Conservation (phyloP, 2,888 invertebrate genomes). For the Protonemura montana region DNA sequence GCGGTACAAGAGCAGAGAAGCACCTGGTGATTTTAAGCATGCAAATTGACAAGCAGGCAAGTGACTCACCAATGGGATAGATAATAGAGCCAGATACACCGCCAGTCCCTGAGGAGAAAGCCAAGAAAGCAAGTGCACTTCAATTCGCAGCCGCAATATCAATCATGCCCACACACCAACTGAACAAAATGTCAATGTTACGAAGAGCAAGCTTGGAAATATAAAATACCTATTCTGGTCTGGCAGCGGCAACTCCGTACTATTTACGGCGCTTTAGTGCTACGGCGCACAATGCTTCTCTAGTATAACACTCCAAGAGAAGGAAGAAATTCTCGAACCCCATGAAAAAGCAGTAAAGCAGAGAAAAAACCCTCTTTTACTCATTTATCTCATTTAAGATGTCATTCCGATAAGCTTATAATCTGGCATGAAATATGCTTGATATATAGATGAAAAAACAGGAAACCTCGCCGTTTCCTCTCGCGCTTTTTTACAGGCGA, state of each 20-base stretch:
- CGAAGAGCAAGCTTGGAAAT: background rate
- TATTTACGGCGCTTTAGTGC: background rate
- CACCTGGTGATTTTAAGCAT: background rate
- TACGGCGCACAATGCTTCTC: background rate
- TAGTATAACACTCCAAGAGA: background rate
- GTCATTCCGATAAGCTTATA: constrained; percentile 7
- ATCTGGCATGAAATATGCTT: background rate
- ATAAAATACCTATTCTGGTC: background rate
- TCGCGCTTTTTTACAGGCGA: background rate
- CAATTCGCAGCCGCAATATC: background rate
- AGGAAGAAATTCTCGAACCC: background rate
- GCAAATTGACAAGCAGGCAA: background rate
- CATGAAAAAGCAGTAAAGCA: background rate
- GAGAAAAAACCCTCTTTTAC: background rate
- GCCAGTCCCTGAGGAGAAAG: constrained; percentile 20
- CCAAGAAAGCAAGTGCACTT: constrained; percentile 22
- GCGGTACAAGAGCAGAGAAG: background rate
- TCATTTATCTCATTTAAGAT: background rate
- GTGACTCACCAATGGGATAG: background rate
- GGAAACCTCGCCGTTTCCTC: background rate
- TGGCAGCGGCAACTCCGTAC: background rate
- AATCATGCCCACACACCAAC: background rate
- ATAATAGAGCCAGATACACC: background rate
- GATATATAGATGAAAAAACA: constrained; percentile 28
- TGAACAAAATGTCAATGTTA: background rate